Conservation (phyloP, 1,140 invertebrate genomes). For the Caenorhabditis latens region DNA sequence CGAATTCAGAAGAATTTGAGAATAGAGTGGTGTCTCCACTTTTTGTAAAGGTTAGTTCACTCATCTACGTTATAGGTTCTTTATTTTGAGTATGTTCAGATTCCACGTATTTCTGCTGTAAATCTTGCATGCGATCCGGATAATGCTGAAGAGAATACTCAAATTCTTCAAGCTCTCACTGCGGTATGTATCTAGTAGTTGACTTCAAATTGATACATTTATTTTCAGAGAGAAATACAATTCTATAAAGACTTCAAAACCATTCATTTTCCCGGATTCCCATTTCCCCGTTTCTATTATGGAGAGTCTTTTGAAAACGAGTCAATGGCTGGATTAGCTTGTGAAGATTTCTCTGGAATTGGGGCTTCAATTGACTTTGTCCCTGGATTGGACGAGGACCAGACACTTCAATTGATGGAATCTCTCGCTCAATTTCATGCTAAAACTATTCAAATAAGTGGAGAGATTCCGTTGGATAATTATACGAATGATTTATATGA, state of each 20-base stretch:
- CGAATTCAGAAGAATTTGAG: background rate
- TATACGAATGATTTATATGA: constrained; percentile 9
- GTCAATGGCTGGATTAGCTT: constrained; percentile 7
- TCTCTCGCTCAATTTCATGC: constrained; percentile 36
- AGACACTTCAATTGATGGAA: constrained; percentile 4
- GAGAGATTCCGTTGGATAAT: background rate
- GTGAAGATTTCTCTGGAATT: constrained; percentile 32
- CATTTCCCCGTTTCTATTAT: constrained; percentile 36
- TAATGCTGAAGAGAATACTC: constrained; percentile 3
- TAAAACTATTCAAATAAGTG: constrained; percentile 8
- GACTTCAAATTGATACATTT: background rate
- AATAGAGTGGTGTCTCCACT: constrained; percentile 2
- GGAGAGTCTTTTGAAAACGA: constrained; percentile 26
- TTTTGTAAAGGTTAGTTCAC: constrained; percentile 13
- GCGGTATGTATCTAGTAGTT: background rate
- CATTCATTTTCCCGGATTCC: background rate
- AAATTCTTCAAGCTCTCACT: background rate
- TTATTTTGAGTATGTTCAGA: background rate
- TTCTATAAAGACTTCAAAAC: constrained; percentile 9
- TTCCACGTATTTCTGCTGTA: constrained; percentile 25
- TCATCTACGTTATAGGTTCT: background rate
- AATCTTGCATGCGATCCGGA: constrained; percentile 5
- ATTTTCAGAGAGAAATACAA: constrained; percentile 32
- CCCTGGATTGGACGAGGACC: background rate
- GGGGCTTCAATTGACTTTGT: constrained; percentile 14